Base-by-base conservation (phyloP, 2,113 vertebrate species). In the Tetrax tetrax region DNA sequence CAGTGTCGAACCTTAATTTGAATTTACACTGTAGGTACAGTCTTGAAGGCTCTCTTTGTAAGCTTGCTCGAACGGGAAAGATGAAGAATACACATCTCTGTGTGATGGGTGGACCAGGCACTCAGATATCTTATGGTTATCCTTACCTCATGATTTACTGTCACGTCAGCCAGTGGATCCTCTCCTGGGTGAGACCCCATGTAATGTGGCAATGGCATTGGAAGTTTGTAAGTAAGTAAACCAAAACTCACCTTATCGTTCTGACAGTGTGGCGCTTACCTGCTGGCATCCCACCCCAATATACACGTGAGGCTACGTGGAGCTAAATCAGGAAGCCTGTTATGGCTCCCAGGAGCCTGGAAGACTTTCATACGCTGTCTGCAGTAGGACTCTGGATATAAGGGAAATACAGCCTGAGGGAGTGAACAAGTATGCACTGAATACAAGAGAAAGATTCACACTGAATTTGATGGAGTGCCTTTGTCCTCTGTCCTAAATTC, bases 291-390 rank as follows among this genome's bases (percentile, higher is more conserved):
- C 47, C 25, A 35, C 5, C 9, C 13, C 15, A 24, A 50, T 4
- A 24, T 13, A 35, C 5, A n/a, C 1, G 1, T 5, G 28, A 65
- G 37, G 12, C 28, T 57, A 45, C 0, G 2, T 1, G 12, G 45
- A 61, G 22, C 22, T 74, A 48, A 57, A 70, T 19, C n/a, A 70
- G 20, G 38, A 82, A 78, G 48, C 7, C 8, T 80, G 51, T 8
- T 56, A 29, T 72, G 11, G 31, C 17, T 84, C 6, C 37, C n/a
- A 69, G 81, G 35, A 88, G 7, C 28, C 48, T 77, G 74, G 25
- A 64, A 54, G 10, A 41, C 20, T 70, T 74, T 6, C 51, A 12
- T n/a, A 25, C 4, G 17, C 33, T 53, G 27, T 9, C 33, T 70
- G 35, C 5, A 56, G 43, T 60, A 15, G 64, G 38, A 41, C 29